A percentile compares a stretch with the other conserved stretches of the same genome.
Conservation (phyloP, 2,888 invertebrate species). For the Acanthosepion pharaonis region DNA sequence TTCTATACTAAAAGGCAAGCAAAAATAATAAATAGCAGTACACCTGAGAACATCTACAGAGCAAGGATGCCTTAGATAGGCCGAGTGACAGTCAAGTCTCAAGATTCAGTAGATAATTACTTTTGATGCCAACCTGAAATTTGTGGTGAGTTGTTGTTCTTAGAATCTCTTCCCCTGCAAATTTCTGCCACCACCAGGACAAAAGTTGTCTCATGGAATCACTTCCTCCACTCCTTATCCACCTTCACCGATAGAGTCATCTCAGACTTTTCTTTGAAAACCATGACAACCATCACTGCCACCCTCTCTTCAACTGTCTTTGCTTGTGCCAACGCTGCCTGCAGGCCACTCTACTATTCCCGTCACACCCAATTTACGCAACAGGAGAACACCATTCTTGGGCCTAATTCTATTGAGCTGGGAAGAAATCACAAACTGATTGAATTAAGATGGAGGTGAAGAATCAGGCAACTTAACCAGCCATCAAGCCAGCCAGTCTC, state of each 20-base stretch:
- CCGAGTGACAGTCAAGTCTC: background rate
- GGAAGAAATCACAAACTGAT: conserved; percentile 48
- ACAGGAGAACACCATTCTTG: conserved; percentile 45
- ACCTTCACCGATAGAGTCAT: background rate
- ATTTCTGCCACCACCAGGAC: background rate
- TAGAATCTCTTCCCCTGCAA: background rate
- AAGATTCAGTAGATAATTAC: background rate
- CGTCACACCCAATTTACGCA: conserved; percentile 48
- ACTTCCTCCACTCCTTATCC: background rate
- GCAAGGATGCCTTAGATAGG: background rate
- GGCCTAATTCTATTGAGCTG: conserved; percentile 47
- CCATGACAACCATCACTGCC: background rate
- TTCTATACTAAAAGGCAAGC: background rate
- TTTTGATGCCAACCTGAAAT: conserved; percentile 1
- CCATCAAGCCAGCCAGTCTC: background rate
- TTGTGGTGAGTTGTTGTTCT: background rate
- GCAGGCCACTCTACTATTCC: conserved; percentile 34
- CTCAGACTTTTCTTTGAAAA: conserved; percentile 15
- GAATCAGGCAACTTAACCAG: conserved; percentile 23
- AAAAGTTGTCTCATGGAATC: conserved; percentile 3
- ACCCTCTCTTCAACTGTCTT: background rate
- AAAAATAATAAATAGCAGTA: background rate
- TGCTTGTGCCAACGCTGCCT: background rate
- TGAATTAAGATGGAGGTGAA: conserved; percentile 43
- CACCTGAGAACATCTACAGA: conserved; percentile 20